A percentile compares a stretch with the other conserved stretches of the same genome.
Conservation (phyloP, 2,797 vertebrate genomes). For the Acanthurus tractus region DNA sequence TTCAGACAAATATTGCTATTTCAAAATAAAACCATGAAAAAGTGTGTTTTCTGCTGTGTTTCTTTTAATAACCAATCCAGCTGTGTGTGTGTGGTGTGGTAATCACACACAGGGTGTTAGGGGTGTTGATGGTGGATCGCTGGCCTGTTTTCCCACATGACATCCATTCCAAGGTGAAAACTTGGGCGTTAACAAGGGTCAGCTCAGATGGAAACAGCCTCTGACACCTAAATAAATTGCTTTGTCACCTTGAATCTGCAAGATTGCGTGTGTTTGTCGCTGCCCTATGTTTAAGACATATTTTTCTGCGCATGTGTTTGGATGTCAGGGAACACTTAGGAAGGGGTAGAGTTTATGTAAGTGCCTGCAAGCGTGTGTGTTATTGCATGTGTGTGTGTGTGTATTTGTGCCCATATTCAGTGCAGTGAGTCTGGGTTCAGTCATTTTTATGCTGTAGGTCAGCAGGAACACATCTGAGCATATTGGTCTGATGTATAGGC, state of each 20-base stretch:
- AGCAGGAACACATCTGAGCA: slow-evolving; percentile 55
- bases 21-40: neutral
- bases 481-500: slow-evolving; percentile 52
- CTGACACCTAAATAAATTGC: slow-evolving; percentile 38
- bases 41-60: slow-evolving; percentile 4
- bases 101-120: neutral
- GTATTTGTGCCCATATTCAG: slow-evolving; percentile 11
- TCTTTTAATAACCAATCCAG: neutral
- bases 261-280: neutral
- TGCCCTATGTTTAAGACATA: neutral
- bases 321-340: neutral
- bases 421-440: slow-evolving; percentile 39
- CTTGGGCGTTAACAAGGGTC: slow-evolving; percentile 20
- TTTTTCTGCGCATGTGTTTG: neutral
- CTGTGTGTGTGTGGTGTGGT: neutral
- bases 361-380: slow-evolving; percentile 14
- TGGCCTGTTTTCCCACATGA: slow-evolving; percentile 34
- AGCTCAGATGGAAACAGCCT: slow-evolving; percentile 35
- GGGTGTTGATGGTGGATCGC: slow-evolving; percentile 11
- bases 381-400: slow-evolving; percentile 14
- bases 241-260: slow-evolving; percentile 5
- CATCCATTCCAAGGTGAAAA: slow-evolving; percentile 15
- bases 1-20: neutral
- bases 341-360: slow-evolving; percentile 30
- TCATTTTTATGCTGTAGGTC: slow-evolving; percentile 51